These are phyloP conservation scores for Arion vulgaris DNA, from an alignment of 1,140 invertebrate species.

Conservation along the genomic window DNA sequence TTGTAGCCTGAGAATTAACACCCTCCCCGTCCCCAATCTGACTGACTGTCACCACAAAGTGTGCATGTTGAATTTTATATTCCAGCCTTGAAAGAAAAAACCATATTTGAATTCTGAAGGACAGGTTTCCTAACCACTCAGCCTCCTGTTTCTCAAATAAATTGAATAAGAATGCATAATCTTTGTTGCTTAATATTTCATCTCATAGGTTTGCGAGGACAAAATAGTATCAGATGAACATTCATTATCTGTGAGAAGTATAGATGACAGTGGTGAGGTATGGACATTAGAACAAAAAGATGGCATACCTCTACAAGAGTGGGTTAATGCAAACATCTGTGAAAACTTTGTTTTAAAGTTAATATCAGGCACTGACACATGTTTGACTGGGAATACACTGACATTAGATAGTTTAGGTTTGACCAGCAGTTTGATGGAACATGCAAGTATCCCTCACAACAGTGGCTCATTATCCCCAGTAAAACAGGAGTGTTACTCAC, in stretches of 20 bases:
- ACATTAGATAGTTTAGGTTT: not conserved
- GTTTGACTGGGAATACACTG: not conserved
- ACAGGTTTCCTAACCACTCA: too few relatives aligned
- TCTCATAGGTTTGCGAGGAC: not conserved
- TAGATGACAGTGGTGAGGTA: not conserved
- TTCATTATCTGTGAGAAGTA: not conserved
- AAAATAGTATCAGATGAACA: not conserved
- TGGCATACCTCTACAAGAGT: not conserved
- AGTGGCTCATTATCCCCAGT: not conserved
- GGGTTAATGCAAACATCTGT: constrained; percentile 11
- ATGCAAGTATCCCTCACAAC: not conserved
- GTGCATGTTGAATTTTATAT: too few relatives aligned
- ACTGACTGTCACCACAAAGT: too few relatives aligned
- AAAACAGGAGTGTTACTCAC: not conserved
- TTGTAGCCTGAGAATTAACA: too few relatives aligned
- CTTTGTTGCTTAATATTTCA: too few relatives aligned
- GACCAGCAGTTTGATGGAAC: not conserved
- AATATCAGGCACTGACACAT: not conserved
- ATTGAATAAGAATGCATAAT: too few relatives aligned
- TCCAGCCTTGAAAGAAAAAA: too few relatives aligned
- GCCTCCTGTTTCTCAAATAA: too few relatives aligned
- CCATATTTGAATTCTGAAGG: too few relatives aligned
- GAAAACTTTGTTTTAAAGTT: constrained; percentile 21
- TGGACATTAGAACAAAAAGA: constrained; percentile 4
- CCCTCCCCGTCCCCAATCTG: too few relatives aligned